Evolutionary conservation across 2,888 invertebrate species (phyloP).

Genomic region (Galeopsomyia nigrocyanea): DNA sequence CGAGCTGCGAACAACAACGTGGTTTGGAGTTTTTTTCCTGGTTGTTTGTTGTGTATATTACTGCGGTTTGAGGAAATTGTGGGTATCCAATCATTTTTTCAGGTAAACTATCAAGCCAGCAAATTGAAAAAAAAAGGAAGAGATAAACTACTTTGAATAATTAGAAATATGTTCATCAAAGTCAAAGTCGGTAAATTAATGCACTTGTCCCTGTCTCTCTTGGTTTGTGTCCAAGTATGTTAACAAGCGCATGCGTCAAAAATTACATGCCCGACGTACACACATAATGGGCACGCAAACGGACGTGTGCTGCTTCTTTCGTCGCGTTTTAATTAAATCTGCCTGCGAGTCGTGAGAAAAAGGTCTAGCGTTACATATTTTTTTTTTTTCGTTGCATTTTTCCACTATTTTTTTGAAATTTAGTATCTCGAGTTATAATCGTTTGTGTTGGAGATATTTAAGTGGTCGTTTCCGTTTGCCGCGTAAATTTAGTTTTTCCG

Average conservation of each 20-base stretch:
- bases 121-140: too few species aligned
- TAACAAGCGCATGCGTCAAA: not conserved
- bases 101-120: too few species aligned
- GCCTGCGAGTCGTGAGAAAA: constrained; percentile 11
- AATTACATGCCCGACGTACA: not conserved
- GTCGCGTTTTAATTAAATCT: constrained; percentile 13
- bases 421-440: not conserved
- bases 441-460: not conserved
- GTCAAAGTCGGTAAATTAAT: not conserved
- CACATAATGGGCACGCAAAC: not conserved
- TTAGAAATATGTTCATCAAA: too few species aligned
- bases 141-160: too few species aligned
- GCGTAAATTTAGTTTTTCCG: not conserved
- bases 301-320: not conserved
- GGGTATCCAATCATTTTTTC: too few species aligned
- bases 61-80: too few species aligned
- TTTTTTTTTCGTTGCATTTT: too few species aligned
- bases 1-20: too few species aligned
- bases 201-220: not conserved
- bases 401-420: not conserved
- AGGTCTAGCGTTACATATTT: constrained; percentile 2
- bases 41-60: too few species aligned
- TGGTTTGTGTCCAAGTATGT: not conserved
- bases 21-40: too few species aligned
- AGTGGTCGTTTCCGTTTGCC: constrained; percentile 3